Base-by-base conservation (phyloP, 1,140 invertebrate species). In the Oreohelix idahoensis region DNA sequence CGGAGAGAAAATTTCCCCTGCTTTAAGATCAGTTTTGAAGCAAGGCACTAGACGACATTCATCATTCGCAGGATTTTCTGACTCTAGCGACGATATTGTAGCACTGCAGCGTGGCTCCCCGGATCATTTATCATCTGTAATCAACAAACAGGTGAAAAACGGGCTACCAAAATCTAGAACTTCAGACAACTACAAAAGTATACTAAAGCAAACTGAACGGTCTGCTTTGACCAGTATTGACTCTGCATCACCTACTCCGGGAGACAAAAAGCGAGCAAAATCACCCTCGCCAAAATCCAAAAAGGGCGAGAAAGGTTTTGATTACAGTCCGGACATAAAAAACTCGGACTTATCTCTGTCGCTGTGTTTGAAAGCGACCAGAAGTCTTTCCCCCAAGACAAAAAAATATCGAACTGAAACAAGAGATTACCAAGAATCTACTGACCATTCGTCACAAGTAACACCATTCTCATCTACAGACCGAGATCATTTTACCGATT, bases 161-260 rank as follows among this genome's bases (percentile, higher is more conserved):
- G 69, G 71, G 15, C 36, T 82, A 23, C 80, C 80, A 32, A 82
- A 82, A 82, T 82, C 80, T 32, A 82, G 51, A 82, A 82, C 80
- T 10, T 82, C 80, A 1, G 80, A 82, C 39, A 75, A 74, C 36
- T 82, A 74, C 36, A 73, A 63, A 75, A 82, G 80, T 29, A 82
- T 82, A 36, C 71, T 82, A n/a, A 82, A 82, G 58, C 80, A 51
- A 71, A 63, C 8, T 13, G 78, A 79, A 20, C 53, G 58, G 29
- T 2, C 58, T 17, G 26, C 42, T 26, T 39, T 36, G 32, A 29
- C 63, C 0, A 32, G 53, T 29, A 35, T 74, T 13, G 49, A 53
- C 35, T 36, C 71, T 36, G 17, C 49, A 36, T 4, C 29, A 26
- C 58, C 80, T 23, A n/a, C 70, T 26, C 0, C 20, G 20, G 49